Base-by-base conservation (phyloP, 2,797 vertebrate genomes). In the Gastrophryne carolinensis region DNA sequence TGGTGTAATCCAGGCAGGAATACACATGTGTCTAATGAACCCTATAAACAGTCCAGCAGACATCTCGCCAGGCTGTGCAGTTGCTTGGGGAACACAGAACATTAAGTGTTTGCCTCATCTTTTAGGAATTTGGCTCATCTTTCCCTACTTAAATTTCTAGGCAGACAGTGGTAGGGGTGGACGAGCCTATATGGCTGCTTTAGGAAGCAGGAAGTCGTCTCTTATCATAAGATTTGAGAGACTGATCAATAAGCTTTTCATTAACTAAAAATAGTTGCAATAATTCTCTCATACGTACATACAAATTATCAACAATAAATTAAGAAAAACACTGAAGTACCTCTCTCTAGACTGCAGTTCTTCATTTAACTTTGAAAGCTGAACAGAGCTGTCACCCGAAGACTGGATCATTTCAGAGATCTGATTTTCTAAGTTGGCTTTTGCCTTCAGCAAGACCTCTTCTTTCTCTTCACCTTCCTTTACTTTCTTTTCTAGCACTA, bases 341-440 rank as follows among this genome's bases (percentile, higher is more conserved):
- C 93, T 94, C 82, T 98, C 95, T 86, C 96, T 98, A 67, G 90
- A 85, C 6, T 89, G 91, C 37, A 98, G 89, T 49, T 97, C 94
- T 29, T 96, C 91, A 0, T 97, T 98, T 93, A 99, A 94, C 84
- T 91, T 96, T 0, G 89, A 94, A 47, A 99, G 87, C 83, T 98
- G 96, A 71, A 88, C 88, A 75, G 97, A 98, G 86, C 88, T 95
- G 81, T 98, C 94, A 63, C 98, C 97, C 1, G 97, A 97, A 3
- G 95, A 94, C 80, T 91, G 95, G 83, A 98, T 95, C 87, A 97
- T 95, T 70, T 97, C 95, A 12, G 91, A 91, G 71, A 99, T 95
- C 73, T 98, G 89, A 1, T 90, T 93, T 84, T 98, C 94, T 65
- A 98, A 86, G 78, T 96, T 98, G 82, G 78, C 81, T 87, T 99